A percentile compares a stretch with the other conserved stretches of the same genome.
Conservation (phyloP, 1,140 invertebrate genomes). For the Ostrea edulis region DNA sequence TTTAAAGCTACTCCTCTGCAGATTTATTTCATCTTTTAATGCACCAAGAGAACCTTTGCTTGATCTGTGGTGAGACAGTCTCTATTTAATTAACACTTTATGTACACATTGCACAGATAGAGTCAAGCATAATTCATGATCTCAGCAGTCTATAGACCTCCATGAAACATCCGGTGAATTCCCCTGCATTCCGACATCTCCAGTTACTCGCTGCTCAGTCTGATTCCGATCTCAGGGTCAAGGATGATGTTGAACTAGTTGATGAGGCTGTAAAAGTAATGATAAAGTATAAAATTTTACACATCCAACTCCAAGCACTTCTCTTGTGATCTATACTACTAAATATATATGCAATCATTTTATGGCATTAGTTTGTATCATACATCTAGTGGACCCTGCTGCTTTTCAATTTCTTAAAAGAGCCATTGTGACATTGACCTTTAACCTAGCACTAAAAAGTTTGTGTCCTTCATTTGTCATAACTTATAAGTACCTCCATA, state of each 20-base stretch:
- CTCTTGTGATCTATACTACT: no score
- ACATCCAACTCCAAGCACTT: no score
- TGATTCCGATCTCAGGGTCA: slow-evolving; percentile 70
- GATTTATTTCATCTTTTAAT: not conserved
- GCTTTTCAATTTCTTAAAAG: no score
- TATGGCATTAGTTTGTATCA: no score
- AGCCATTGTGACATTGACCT: no score
- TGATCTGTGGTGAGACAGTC: not conserved
- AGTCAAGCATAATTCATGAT: not conserved
- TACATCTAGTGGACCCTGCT: no score
- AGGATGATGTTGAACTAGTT: slow-evolving; percentile 66
- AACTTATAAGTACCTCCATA: no score
- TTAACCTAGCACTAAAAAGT: no score
- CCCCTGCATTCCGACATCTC: not conserved
- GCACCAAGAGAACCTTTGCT: not conserved
- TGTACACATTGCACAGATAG: not conserved
- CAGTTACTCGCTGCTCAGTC: slow-evolving; percentile 56
- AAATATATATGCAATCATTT: no score
- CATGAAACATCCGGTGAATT: not conserved
- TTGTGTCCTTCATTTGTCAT: no score
- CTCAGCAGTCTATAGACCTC: not conserved
- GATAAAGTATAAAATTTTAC: not conserved
- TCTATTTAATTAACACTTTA: not conserved
- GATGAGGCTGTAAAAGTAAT: slow-evolving; percentile 68
- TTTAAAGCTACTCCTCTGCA: not conserved